These are phyloP conservation scores for Tethya wilhelma DNA, from an alignment of 37 sponge, comb jelly and placozoan species.

Conservation along the genomic window DNA sequence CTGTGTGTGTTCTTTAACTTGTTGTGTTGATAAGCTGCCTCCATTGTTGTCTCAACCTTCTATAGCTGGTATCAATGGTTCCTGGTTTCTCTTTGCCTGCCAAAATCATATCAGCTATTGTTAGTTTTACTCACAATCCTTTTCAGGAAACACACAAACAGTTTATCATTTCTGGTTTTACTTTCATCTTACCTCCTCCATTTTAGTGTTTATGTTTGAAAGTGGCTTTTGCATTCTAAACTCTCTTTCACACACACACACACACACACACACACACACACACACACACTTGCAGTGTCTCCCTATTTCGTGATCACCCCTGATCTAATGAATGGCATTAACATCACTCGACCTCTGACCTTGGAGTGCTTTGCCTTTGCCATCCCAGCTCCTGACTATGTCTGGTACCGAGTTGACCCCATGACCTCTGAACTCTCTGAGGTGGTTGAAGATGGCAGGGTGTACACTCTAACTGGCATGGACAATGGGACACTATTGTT, in stretches of 20 bases:
- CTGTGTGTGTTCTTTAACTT: no score
- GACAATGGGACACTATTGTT: slow-evolving; percentile 17
- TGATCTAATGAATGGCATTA: neutral
- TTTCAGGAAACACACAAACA: no score
- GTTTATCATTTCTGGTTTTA: no score
- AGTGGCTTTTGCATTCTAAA: neutral
- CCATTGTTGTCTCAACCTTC: no score
- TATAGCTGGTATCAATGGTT: no score
- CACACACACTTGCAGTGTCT: slow-evolving; percentile 15
- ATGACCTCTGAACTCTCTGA: neutral
- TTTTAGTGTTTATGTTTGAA: no score
- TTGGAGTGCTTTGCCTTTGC: slow-evolving; percentile 10
- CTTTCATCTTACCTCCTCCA: no score
- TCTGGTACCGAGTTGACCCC: neutral
- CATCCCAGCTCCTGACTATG: neutral
- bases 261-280: neutral
- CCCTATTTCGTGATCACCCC: neutral
- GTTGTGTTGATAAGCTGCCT: no score
- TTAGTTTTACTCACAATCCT: no score
- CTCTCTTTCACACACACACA: neutral
- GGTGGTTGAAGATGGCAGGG: neutral
- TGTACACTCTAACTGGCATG: neutral
- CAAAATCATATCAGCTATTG: no score
- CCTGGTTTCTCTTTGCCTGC: no score
- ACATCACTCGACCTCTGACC: neutral